These are phyloP conservation scores for Coreius guichenoti DNA, from an alignment of 2,797 vertebrate species.

Conservation along the genomic window DNA sequence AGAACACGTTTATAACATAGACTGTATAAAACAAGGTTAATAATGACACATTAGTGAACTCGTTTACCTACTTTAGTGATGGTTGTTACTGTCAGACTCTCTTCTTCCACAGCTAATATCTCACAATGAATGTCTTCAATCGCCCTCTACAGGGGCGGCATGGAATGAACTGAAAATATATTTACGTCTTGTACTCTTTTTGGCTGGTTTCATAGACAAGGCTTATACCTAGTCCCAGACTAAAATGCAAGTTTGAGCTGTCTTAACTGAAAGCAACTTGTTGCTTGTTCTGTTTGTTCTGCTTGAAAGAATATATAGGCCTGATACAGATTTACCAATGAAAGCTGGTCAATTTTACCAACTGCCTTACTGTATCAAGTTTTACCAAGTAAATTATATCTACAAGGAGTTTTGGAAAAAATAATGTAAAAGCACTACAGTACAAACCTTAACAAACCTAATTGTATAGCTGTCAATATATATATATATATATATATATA, in stretches of 20 bases:
- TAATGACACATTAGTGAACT: not conserved
- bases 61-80: not conserved
- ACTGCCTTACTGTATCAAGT: no score
- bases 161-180: not conserved
- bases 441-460: no score
- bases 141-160: slow-evolving; percentile 31
- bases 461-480: no score
- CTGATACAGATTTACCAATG: no score
- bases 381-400: no score
- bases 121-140: not conserved
- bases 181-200: not conserved
- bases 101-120: slow-evolving; percentile 2
- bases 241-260: not conserved
- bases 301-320: no score
- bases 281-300: no score
- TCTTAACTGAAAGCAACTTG: not conserved
- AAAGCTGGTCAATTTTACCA: no score
- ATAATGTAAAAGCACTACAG: no score
- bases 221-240: not conserved
- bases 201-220: not conserved
- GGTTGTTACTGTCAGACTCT: not conserved
- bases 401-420: no score
- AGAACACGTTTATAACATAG: not conserved
- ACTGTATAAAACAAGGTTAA: no score
- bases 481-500: no score